Conservation (phyloP, 1,140 invertebrate species). For the Halesus radiatus region DNA sequence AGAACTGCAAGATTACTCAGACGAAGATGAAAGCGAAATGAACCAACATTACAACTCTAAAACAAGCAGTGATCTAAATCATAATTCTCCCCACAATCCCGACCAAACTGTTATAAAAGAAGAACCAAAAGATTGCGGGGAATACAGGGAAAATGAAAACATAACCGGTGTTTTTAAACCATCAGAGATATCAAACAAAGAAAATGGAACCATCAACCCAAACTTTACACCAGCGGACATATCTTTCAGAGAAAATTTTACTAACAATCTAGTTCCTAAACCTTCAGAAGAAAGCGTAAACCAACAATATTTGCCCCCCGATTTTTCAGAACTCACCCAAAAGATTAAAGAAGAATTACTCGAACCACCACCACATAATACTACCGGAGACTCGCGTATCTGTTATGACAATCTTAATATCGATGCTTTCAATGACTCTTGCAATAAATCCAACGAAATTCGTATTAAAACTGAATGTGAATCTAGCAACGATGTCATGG, state of each 20-base stretch:
- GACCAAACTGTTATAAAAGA: not conserved
- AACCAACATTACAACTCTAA: not conserved
- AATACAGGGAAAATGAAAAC: not conserved
- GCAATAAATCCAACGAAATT: not conserved
- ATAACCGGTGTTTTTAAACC: not conserved
- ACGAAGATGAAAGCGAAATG: not conserved
- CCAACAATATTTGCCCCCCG: too few species aligned
- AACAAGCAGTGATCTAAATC: not conserved
- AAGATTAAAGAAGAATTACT: too few species aligned
- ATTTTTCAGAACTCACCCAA: too few species aligned
- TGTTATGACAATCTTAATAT: not conserved
- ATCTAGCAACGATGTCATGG: not conserved
- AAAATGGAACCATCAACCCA: not conserved
- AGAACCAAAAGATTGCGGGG: not conserved
- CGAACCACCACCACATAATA: too few species aligned
- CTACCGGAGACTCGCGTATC: too few species aligned
- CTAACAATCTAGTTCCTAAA: not conserved
- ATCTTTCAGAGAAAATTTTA: not conserved
- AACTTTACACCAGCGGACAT: not conserved
- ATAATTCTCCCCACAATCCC: not conserved
- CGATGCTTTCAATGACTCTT: not conserved
- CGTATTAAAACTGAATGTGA: not conserved
- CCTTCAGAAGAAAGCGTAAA: not conserved
- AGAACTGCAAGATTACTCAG: not conserved
- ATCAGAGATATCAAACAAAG: not conserved